A percentile compares a stretch with the other conserved stretches of the same genome.
These are phyloP conservation scores for Aspidoscelis tigris DNA, from an alignment of 2,113 vertebrate species.

Conservation along the genomic window DNA sequence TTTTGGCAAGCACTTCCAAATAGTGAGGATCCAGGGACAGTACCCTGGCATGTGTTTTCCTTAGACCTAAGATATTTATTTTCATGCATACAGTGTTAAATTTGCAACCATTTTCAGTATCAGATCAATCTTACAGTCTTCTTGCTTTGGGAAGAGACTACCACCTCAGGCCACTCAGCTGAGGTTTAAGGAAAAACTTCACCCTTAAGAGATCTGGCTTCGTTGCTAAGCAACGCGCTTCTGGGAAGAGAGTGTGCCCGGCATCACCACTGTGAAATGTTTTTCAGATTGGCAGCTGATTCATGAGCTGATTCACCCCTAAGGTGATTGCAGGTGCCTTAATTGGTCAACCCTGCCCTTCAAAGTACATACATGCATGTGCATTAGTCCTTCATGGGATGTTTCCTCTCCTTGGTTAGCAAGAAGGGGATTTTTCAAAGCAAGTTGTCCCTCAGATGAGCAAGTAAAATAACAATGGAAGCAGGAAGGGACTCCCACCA, in stretches of 20 bases:
- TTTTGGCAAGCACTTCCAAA: neutral
- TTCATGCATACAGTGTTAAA: no score
- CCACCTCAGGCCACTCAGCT: neutral
- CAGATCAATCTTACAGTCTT: no score
- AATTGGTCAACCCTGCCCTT: neutral
- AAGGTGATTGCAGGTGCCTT: no score
- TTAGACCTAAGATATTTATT: neutral
- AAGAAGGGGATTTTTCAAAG: neutral
- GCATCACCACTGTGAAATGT: neutral
- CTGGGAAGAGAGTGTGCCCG: neutral
- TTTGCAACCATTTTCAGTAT: no score
- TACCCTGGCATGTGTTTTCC: neutral
- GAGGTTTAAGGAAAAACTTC: neutral
- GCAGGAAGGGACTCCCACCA: no score
- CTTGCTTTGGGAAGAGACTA: neutral
- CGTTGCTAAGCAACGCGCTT: neutral
- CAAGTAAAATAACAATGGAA: no score
- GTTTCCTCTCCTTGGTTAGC: neutral
- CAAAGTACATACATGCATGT: neutral
- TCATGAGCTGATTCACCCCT: neutral
- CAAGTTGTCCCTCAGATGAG: no score
- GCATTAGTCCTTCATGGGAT: no score
- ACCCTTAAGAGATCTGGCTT: neutral
- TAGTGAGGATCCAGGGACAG: neutral
- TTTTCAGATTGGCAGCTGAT: neutral